Evolutionary conservation across 1,140 invertebrate species (phyloP), one percentile per base, ranked within the genome.

Genomic region (Chelonus insularis): DNA sequence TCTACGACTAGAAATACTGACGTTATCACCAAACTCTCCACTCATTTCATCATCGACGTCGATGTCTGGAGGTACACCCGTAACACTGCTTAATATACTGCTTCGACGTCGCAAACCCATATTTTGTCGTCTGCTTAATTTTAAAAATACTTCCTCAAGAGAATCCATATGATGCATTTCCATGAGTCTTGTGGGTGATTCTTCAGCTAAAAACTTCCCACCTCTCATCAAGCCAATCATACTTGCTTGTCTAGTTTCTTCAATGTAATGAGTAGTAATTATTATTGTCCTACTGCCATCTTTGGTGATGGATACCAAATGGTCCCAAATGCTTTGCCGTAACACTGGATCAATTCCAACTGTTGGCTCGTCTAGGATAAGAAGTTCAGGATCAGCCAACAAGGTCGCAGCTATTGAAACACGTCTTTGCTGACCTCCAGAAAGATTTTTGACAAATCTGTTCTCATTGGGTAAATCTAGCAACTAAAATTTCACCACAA

Each of bases 201-300:
- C 91, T 79, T 98, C 95, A 0, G 95, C 95, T 9, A 98, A 78
- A 70, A 98, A 89, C 65, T 89, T 87, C 1, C 96, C 96, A 59
- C 91, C 90, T 66, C 96, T 85, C 92, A 98, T 95, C 2, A 98
- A 79, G 1, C 95, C 95, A 73, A 97, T 96, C 68, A 90, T 86
- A 71, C 87, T 85, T 8, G 94, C 95, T 80, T 97, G 94, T 63
- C 94, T 86, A 1, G 96, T 96, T 79, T 98, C 96, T 76, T 98
- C 96, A 60, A 98, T 97, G 72, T 98, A 98, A 83, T 98, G 96
- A 8, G 96, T 98, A 1, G 96, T 98, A 58, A 98, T 96, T 60
- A 98, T 96, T 32, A 98, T 93, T 7, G 96, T 98, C 16, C 91
- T 95, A 61, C 86, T 86, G n/a, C 91, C 88, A 67, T 88, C 89